phyloP scores from a whole-genome alignment of 2,888 invertebrate genomes.

The Cheilosia scutellata region DNA sequence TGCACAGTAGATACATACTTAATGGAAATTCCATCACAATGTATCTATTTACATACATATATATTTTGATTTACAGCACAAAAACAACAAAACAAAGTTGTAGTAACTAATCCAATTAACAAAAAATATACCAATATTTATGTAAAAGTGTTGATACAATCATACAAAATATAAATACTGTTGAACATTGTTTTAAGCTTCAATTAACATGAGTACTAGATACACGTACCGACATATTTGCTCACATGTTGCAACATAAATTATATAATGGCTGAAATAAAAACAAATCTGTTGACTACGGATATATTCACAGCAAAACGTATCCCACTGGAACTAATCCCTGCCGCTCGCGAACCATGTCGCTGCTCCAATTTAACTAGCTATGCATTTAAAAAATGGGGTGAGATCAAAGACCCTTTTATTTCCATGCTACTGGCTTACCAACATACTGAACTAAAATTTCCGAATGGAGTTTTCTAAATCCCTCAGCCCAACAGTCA shows the following conservation, averaged over 20 bases:
- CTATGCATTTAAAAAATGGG: constrained; percentile 16
- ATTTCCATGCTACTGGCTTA: constrained; percentile 25
- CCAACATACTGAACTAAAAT: constrained; percentile 41
- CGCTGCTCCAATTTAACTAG: constrained; percentile 35
- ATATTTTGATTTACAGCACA: too few species aligned
- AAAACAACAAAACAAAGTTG: too few species aligned
- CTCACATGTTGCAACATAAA: neutral
- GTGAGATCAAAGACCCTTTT: neutral
- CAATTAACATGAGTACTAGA: too few species aligned
- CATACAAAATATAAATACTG: too few species aligned
- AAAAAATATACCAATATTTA: too few species aligned
- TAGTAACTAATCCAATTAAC: too few species aligned
- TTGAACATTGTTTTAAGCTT: too few species aligned
- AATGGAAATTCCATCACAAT: too few species aligned
- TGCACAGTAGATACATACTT: too few species aligned
- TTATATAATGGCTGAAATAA: neutral
- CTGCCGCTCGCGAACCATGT: constrained; percentile 8
- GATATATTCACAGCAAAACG: constrained; percentile 5
- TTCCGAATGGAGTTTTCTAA: constrained; percentile 5
- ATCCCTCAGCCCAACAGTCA: neutral
- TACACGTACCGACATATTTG: neutral
- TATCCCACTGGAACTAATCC: constrained; percentile 43
- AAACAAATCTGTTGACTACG: constrained; percentile 5
- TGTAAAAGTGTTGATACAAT: too few species aligned
- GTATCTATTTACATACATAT: too few species aligned